phyloP scores from a whole-genome alignment of 1,140 invertebrate species.

The Lordiphosa clarofinis region DNA sequence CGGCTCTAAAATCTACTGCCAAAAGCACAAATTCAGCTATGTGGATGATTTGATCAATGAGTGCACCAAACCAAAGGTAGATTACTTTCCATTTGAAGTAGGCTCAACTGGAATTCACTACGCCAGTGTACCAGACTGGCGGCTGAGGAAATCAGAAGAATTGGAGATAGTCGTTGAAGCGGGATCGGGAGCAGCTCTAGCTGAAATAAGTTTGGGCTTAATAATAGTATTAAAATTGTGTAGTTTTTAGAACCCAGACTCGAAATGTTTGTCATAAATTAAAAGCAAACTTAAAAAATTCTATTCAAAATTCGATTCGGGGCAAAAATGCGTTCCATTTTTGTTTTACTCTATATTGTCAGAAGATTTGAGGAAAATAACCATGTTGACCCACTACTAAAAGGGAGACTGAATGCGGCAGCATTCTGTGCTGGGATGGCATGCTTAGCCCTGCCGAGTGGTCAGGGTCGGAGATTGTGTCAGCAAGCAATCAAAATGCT shows the following conservation, averaged over 20 bases:
- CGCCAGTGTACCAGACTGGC: not conserved
- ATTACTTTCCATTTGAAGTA: not conserved
- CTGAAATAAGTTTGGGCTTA: not conserved
- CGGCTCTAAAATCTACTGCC: slow-evolving; percentile 5
- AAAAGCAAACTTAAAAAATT: not conserved
- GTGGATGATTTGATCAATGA: slow-evolving; percentile 4
- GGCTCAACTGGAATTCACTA: not conserved
- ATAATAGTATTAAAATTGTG: too few species aligned
- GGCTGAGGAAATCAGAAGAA: not conserved
- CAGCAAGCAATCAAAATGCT: not conserved
- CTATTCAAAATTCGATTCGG: slow-evolving; percentile 12
- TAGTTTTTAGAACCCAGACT: not conserved
- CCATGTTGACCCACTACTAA: not conserved
- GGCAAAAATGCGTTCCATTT: slow-evolving; percentile 45
- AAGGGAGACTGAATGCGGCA: not conserved
- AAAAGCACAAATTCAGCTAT: not conserved
- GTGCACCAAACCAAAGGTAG: not conserved
- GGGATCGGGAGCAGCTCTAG: not conserved
- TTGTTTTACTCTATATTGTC: slow-evolving; percentile 41
- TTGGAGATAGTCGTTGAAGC: not conserved
- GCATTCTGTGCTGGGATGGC: not conserved
- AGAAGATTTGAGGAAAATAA: slow-evolving; percentile 8
- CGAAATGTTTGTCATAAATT: slow-evolving; percentile 3
- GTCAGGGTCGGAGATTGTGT: not conserved
- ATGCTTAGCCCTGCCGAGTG: not conserved